Evolutionary conservation across 1,140 invertebrate genomes (phyloP).

Genomic region (Macrobrachium nipponense): DNA sequence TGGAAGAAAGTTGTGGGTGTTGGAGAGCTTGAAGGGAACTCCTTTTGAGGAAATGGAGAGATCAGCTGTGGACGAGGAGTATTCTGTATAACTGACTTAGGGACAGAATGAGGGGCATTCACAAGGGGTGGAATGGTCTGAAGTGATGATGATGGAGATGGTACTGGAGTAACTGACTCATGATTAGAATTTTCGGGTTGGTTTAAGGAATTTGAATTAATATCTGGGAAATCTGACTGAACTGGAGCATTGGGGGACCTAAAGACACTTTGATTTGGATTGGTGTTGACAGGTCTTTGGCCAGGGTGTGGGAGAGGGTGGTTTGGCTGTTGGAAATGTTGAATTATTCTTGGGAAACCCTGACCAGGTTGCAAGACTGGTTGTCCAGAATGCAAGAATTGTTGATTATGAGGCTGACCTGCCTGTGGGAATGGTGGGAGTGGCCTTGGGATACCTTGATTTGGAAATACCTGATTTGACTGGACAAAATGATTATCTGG

Average conservation of each 20-base stretch:
- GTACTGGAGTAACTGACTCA: background rate
- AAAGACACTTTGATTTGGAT: conserved; percentile 21
- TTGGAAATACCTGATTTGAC: background rate
- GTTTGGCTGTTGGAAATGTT: background rate
- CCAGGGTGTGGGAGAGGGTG: conserved; percentile 25
- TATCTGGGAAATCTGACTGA: conserved; percentile 11
- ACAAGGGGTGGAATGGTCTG: background rate
- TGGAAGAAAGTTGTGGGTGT: background rate
- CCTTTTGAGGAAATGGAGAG: background rate
- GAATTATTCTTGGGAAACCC: conserved; percentile 2
- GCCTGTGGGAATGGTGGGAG: conserved; percentile 5
- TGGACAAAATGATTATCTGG: conserved; percentile 6
- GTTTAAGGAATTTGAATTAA: background rate
- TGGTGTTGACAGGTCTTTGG: background rate
- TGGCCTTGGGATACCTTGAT: background rate
- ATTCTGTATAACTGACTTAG: background rate
- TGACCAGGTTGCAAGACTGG: background rate
- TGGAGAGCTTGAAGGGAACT: too few relatives aligned
- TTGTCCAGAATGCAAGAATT: conserved; percentile 1
- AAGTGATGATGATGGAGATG: background rate
- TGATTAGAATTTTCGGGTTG: background rate
- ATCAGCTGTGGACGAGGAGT: conserved; percentile 3
- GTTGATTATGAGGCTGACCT: conserved; percentile 3
- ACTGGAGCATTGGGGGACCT: background rate
- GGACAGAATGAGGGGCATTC: background rate